Base-by-base conservation (phyloP, 2,797 vertebrate species). In the Notamacropus eugenii region DNA sequence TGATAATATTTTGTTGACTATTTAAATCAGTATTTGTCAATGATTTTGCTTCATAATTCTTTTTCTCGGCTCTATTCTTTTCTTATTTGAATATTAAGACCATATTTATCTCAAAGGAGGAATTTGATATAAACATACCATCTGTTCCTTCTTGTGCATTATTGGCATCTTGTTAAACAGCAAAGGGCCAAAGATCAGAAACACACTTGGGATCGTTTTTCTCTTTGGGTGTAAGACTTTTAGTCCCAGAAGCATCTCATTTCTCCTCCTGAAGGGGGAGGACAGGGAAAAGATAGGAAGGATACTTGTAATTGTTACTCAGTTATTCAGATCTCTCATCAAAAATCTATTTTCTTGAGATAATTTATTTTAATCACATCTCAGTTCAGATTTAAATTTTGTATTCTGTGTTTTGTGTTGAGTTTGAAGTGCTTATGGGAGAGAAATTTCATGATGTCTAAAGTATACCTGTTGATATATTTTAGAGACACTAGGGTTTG, bases 51-150 rank as follows among this genome's bases (percentile, higher is more conserved):
- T 19, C 16, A 22, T 8, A 40, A 19, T 82, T 82, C 67, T 74
- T 34, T 40, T 82, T 82, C 0, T 82, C 0, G 46, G n/a, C n/a
- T 82, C 40, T 40, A 82, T 82, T 82, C 62, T 74, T 74, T 40
- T 74, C n/a, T 82, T 82, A 82, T 40, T 82, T 82, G 67, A 82
- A 82, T 82, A 82, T 82, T 82, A 82, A 82, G n/a, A 82, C n/a
- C 67, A 40, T 24, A 82, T 82, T 74, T 82, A 82, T 82, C 67
- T 82, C 67, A 40, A 40, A 82, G n/a, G n/a, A 40, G 16, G 67
- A 82, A 40, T 82, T 82, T 82, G 16, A 82, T 82, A 40, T 82
- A 82, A 82, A 82, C n/a, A 82, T 82, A 6, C 34, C 62, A 74
- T 74, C 62, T 74, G 34, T 74, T 74, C 62, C 62, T 74, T 74